Conservation (phyloP, 2,797 vertebrate species). For the Hirundo rustica region DNA sequence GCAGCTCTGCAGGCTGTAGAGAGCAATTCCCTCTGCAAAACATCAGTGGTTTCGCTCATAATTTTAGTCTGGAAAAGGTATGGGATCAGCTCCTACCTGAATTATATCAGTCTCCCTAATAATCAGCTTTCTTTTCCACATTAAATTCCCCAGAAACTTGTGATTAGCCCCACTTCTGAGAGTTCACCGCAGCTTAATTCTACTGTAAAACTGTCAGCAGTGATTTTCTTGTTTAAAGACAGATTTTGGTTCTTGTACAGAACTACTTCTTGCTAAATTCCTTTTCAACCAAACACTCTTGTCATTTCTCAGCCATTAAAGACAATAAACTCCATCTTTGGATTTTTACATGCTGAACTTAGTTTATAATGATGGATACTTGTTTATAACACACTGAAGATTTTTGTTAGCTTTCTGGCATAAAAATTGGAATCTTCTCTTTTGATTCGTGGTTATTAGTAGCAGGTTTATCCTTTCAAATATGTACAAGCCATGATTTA, state of each 20-base stretch:
- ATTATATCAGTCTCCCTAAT: neutral
- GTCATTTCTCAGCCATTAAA: conserved; percentile 59
- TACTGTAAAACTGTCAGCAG: conserved; percentile 65
- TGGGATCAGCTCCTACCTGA: neutral
- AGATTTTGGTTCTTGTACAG: conserved; percentile 41
- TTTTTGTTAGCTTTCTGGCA: conserved; percentile 59
- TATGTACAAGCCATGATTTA: conserved; percentile 5
- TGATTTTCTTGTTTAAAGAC: conserved; percentile 42
- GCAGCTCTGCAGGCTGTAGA: neutral
- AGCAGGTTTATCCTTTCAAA: conserved; percentile 58
- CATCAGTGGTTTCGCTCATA: fast-evolving
- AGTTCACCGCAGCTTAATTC: conserved; percentile 68
- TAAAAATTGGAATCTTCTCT: conserved; percentile 27
- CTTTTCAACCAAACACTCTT: conserved; percentile 58
- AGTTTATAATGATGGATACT: conserved; percentile 47
- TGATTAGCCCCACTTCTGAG: conserved; percentile 64
- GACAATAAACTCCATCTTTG: conserved; percentile 65
- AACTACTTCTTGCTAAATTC: conserved; percentile 57
- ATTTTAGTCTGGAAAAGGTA: neutral
- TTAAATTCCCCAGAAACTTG: conserved; percentile 56
- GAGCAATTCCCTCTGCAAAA: neutral
- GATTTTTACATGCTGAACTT: conserved; percentile 54
- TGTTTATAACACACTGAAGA: conserved; percentile 60
- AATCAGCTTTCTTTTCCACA: conserved; percentile 23
- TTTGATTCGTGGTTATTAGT: conserved; percentile 44